Base-by-base conservation (phyloP, 2,797 vertebrate species). In the Lutjanus campechanus region DNA sequence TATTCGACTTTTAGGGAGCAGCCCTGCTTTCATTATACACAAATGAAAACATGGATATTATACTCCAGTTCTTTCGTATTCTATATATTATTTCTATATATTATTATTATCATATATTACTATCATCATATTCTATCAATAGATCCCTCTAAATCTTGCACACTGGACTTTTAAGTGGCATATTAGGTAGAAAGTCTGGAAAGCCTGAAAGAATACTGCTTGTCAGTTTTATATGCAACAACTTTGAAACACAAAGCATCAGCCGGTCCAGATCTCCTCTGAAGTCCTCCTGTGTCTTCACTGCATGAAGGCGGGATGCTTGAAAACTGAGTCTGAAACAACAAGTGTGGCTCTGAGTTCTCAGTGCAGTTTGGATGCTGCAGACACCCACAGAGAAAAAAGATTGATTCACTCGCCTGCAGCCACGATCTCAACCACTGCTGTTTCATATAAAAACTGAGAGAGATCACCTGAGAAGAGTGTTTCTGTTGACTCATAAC, bases 401-500 rank as follows among this genome's bases (percentile, higher is more conserved):
- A 63, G 43, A 63, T n/a, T 19, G 17, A 43, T 60, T 19, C 19
- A 19, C 40, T 12, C 11, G 17, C 36, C 58, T n/a, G 16, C 5
- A 41, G 10, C 9, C 36, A 41, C 6, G 36, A 41, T 11, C 58
- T 54, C 53, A 54, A 7, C 20, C 53, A n/a, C 11, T 55, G 20
- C 5, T 55, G 53, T 55, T 25, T 55, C 53, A 55, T 2, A 7
- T 25, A 20, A 25, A 22, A 55, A 22, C 53, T 11, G 53, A 54
- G 22, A 55, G 53, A 55, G 20, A 25, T 25, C 19, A 55, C 41
- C 44, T 5, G 29, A 36, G 29, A 36, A 7, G 6, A 72, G 2
- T 47, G 29, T 64, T 73, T 68, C 40, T 36, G 25, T 73, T 50
- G 13, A 22, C 54, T 69, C 53, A 22, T 69, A 19, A 75, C 46